Percentiles rank a stretch among this genome's conserved stretches.
Evolutionary conservation across 2,797 vertebrate species (phyloP).

Genomic region (Ctenosaura bakeri): DNA sequence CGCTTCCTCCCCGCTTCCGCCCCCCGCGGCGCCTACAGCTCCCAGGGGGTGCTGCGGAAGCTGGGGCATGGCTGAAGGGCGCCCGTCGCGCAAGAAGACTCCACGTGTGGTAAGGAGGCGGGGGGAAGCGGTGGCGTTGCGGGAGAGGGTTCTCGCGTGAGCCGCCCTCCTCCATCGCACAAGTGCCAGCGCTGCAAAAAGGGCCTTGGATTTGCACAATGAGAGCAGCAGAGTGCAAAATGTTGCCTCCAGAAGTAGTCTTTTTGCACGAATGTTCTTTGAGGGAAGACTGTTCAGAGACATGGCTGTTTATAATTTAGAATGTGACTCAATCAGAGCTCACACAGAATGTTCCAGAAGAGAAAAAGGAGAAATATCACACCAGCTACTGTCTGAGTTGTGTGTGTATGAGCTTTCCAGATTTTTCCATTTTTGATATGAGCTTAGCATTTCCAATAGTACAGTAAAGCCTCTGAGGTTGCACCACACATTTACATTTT

Average conservation of each 20-base stretch:
- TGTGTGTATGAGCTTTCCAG: conserved; percentile 1
- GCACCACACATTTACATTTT: conserved; percentile 4
- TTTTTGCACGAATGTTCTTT: conserved; percentile 55
- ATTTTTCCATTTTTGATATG: conserved; percentile 48
- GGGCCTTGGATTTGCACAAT: background rate
- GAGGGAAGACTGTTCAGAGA: conserved; percentile 62
- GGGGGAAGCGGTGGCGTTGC: too few relatives aligned
- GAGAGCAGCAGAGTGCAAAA: conserved; percentile 52
- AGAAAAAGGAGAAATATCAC: conserved; percentile 64
- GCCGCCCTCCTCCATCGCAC: too few relatives aligned
- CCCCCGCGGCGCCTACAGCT: too few relatives aligned
- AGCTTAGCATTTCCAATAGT: conserved; percentile 45
- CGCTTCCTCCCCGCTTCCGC: too few relatives aligned
- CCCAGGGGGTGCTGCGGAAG: too few relatives aligned
- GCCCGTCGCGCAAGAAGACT: too few relatives aligned
- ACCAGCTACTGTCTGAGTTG: conserved; percentile 51
- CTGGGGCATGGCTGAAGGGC: too few relatives aligned
- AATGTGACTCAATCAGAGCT: conserved; percentile 62
- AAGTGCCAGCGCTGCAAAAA: too few relatives aligned
- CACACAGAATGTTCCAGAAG: conserved; percentile 67
- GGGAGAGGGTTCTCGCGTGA: too few relatives aligned
- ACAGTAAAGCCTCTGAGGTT: fast-evolving
- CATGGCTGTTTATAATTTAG: conserved; percentile 76
- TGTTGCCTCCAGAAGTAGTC: conserved; percentile 61
- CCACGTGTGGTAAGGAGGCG: too few relatives aligned